Conservation (phyloP, 1,140 invertebrate genomes). For the Atopsyche davidsoni region DNA sequence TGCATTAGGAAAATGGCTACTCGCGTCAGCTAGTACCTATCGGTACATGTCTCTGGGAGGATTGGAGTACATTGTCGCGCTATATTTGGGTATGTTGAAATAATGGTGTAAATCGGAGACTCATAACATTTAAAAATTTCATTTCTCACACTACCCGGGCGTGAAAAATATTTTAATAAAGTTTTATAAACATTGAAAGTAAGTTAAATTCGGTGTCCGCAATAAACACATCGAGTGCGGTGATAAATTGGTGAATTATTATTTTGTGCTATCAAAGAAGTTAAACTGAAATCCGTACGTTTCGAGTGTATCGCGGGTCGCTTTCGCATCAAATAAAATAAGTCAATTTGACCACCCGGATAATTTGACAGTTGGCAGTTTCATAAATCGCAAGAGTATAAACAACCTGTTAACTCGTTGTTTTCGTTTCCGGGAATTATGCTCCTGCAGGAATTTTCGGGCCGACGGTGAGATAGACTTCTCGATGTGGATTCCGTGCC, state of each 20-base stretch:
- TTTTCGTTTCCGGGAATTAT: constrained; percentile 9
- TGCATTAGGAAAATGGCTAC: constrained; percentile 19
- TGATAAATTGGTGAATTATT: background rate
- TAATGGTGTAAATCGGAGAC: background rate
- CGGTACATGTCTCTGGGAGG: constrained; percentile 20
- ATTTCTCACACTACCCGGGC: too few species aligned
- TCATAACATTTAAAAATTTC: too few species aligned
- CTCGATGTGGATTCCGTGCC: constrained; percentile 4
- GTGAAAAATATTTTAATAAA: too few species aligned
- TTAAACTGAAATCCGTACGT: too few species aligned
- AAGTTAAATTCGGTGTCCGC: background rate
- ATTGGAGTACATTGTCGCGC: constrained; percentile 5
- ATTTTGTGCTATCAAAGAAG: too few species aligned
- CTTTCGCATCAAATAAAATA: background rate
- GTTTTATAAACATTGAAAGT: background rate
- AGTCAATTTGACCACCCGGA: constrained; percentile 11
- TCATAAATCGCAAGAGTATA: constrained; percentile 25
- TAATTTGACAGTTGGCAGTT: constrained; percentile 23
- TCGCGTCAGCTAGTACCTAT: constrained; percentile 22
- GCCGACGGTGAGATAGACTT: background rate
- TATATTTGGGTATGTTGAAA: background rate
- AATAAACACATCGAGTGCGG: background rate
- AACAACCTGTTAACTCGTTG: constrained; percentile 24
- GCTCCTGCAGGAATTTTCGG: background rate
- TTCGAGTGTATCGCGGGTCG: background rate